Evolutionary conservation across 2,797 vertebrate species (phyloP), one percentile per base, ranked within the genome.

Genomic region (Linurgus olivaceus): DNA sequence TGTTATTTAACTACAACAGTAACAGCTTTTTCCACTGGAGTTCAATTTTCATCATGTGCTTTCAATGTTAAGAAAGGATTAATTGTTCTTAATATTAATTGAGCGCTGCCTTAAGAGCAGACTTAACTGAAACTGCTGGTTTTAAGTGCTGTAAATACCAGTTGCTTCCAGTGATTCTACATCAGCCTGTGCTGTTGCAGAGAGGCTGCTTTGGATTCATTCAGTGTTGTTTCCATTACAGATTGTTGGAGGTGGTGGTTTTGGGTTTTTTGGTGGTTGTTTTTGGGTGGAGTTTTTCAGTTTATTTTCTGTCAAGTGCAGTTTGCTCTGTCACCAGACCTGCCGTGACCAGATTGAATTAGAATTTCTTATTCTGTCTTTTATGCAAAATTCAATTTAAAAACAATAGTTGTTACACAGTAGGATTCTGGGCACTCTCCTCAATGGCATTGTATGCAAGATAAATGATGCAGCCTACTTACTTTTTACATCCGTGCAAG

Each of bases 181-280:
- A 29, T 76, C 25, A 47, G 17, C 40, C 45, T 65, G 21, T 73
- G 38, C 52, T 80, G 73, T 67, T 77, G 55, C 33, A 59, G 44
- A 70, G 42, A 66, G 28, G 10, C 10, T 82, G 12, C 17, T 35
- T 57, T 82, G 58, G 15, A 26, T 70, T 59, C 35, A 37, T 47
- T 76, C 28, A 23, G 0, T 72, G 59, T 40, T 65, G 10, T 91
- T 92, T 52, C n/a, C 9, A 28, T 57, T 86, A 37, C 10, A 54
- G 3, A 40, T 50, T 23, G 0, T 10, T 68, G 13, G 10, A 1
- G 3, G 7, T 11, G 2, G 3, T n/a, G 17, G 6, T n/a, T 58
- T 40, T 16, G 15, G 9, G 4, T 4, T 37, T 51, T 33, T 40
- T 42, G 10, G 13, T 67, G 42, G 5, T 19, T 73, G 5, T 11